Evolutionary conservation across 2,888 invertebrate genomes (phyloP).

Genomic region (Tubulanus polymorphus): DNA sequence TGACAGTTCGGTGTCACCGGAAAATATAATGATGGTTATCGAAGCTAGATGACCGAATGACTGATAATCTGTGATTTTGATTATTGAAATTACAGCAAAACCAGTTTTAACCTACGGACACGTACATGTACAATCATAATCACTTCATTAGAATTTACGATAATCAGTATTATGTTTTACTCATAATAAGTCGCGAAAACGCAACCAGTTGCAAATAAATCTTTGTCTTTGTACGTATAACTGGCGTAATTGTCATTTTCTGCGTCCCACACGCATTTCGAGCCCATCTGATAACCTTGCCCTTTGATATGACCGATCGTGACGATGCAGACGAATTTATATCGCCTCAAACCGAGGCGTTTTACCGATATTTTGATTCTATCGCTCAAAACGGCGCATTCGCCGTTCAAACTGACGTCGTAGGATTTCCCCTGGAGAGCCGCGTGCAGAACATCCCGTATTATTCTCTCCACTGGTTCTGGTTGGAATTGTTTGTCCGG

Average conservation of each 20-base stretch:
- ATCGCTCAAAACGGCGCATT: not conserved
- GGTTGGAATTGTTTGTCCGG: no score
- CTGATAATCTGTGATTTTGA: not conserved
- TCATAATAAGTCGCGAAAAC: not conserved
- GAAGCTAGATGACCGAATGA: not conserved
- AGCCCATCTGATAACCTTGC: not conserved
- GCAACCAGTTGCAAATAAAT: not conserved
- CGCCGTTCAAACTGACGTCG: not conserved
- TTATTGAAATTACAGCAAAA: not conserved
- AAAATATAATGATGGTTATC: constrained; percentile 65
- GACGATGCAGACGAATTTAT: not conserved
- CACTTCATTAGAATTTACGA: not conserved
- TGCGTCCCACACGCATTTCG: not conserved
- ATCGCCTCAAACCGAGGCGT: not conserved
- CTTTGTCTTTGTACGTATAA: not conserved
- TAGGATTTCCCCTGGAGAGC: not conserved
- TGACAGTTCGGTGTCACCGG: constrained; percentile 64
- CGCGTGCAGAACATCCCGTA: not conserved
- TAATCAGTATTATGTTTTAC: not conserved
- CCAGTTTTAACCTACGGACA: no score
- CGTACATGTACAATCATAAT: no score
- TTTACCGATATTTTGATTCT: not conserved
- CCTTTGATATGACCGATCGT: not conserved
- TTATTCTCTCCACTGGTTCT: not conserved
- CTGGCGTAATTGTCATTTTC: not conserved